Conservation (phyloP, 2,113 vertebrate species). For the Pangasianodon hypophthalmus region DNA sequence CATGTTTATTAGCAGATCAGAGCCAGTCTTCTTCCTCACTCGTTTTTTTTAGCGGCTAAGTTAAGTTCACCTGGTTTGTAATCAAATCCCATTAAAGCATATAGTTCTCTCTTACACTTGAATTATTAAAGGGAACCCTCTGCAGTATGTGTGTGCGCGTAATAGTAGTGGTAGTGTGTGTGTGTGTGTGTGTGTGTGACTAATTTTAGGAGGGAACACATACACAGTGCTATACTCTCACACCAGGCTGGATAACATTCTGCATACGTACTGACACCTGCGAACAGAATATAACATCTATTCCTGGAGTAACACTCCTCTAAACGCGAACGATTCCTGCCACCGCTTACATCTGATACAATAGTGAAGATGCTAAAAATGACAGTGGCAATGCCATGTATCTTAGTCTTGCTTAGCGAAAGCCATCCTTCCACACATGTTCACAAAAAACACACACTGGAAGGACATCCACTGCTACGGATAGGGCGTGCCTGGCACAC, state of each 20-base stretch:
- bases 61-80: background rate
- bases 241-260: background rate
- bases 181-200: background rate
- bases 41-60: background rate
- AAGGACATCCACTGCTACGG: background rate
- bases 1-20: background rate
- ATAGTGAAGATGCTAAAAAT: slow-evolving; percentile 28
- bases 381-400: background rate
- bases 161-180: background rate
- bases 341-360: slow-evolving; percentile 12
- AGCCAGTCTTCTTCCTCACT: background rate
- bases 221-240: background rate
- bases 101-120: background rate
- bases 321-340: background rate
- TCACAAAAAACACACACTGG: background rate
- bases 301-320: background rate
- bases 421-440: background rate
- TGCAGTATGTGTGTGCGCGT: background rate
- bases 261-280: background rate
- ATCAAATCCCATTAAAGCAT: background rate
- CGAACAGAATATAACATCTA: slow-evolving; percentile 20
- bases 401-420: background rate
- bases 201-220: slow-evolving; percentile 3
- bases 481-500: background rate
- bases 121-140: too few species aligned